Evolutionary conservation across 2,888 invertebrate genomes (phyloP).

Genomic region (Automeris io): DNA sequence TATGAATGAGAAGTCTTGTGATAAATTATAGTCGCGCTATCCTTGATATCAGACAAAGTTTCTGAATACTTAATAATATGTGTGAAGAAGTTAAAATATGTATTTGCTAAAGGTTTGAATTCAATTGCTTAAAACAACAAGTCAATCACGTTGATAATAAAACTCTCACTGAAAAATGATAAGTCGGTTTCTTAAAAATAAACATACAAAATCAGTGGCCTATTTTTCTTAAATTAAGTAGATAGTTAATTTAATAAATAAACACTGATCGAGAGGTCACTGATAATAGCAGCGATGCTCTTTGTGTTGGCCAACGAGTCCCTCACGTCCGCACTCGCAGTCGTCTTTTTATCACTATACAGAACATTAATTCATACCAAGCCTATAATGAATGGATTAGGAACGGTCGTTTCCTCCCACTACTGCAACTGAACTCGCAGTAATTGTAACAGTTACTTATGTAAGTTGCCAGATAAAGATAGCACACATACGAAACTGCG

Average conservation of each 20-base stretch:
- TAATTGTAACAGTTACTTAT: too few relatives aligned
- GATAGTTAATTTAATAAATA: conserved; percentile 37
- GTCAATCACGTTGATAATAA: too few relatives aligned
- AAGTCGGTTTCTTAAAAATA: conserved; percentile 21
- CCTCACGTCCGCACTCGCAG: conserved; percentile 30
- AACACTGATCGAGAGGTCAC: conserved; percentile 18
- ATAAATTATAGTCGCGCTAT: too few relatives aligned
- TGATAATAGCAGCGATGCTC: conserved; percentile 29
- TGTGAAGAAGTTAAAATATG: too few relatives aligned
- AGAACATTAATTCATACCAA: background rate
- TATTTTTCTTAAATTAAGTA: conserved; percentile 29
- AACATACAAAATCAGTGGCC: conserved; percentile 26
- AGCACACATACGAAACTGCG: too few relatives aligned
- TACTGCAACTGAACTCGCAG: background rate
- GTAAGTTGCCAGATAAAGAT: too few relatives aligned
- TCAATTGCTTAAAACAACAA: too few relatives aligned
- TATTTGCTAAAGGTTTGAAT: too few relatives aligned
- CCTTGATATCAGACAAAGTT: too few relatives aligned
- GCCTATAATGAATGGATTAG: background rate
- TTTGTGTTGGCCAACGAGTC: conserved; percentile 13
- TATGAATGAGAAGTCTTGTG: too few relatives aligned
- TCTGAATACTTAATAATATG: too few relatives aligned
- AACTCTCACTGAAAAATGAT: conserved; percentile 11
- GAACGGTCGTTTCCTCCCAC: background rate
- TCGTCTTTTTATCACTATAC: conserved; percentile 10